Evolutionary conservation across 2,888 invertebrate genomes (phyloP).

Genomic region (Buathra laborator): DNA sequence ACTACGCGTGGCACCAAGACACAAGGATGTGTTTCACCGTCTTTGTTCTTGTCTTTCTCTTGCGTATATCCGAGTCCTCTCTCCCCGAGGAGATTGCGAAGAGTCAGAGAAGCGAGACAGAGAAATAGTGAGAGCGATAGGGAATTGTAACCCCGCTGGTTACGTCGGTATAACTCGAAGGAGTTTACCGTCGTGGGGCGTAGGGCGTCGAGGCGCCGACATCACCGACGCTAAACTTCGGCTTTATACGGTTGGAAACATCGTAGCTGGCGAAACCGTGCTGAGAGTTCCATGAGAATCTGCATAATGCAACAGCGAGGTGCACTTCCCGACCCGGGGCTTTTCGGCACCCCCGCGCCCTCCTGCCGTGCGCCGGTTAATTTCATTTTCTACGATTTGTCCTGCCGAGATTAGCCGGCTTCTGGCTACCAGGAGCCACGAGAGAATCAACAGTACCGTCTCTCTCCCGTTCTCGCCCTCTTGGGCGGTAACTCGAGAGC

Average conservation of each 20-base stretch:
- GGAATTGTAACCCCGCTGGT: slow-evolving; percentile 23
- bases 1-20: background rate
- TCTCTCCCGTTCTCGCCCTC: slow-evolving; percentile 35
- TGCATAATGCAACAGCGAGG: slow-evolving; percentile 77
- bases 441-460: slow-evolving; percentile 2
- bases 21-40: slow-evolving; percentile 10
- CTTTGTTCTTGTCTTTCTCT: slow-evolving; percentile 29
- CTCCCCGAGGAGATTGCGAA: slow-evolving; percentile 28
- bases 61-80: slow-evolving; percentile 41
- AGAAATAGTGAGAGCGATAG: slow-evolving; percentile 38
- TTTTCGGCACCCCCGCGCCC: slow-evolving; percentile 19
- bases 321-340: slow-evolving; percentile 61
- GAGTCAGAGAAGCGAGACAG: slow-evolving; percentile 31
- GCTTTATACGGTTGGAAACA: slow-evolving; percentile 70
- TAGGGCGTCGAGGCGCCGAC: slow-evolving; percentile 68
- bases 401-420: slow-evolving; percentile 68
- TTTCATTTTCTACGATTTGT: slow-evolving; percentile 73
- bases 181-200: slow-evolving; percentile 73
- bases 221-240: slow-evolving; percentile 73
- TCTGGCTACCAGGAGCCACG: slow-evolving; percentile 49
- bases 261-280: slow-evolving; percentile 1
- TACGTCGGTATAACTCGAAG: slow-evolving; percentile 68
- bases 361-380: slow-evolving; percentile 56
- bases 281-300: slow-evolving; percentile 67
- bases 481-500: slow-evolving; percentile 45